These are phyloP conservation scores for Scatophagus argus DNA, from an alignment of 2,113 vertebrate species.

Conservation along the genomic window DNA sequence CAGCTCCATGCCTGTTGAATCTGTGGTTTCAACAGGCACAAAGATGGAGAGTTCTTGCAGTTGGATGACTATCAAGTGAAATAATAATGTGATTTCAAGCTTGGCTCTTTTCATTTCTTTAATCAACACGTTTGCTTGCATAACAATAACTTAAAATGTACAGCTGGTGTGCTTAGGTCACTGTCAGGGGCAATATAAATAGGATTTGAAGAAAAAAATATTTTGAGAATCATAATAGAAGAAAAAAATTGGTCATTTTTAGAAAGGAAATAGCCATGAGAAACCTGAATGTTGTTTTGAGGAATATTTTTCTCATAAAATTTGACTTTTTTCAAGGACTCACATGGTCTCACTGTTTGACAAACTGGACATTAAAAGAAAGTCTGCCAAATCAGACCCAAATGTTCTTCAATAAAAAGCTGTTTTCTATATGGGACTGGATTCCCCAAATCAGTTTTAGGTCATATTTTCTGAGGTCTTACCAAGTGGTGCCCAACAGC, in stretches of 20 bases:
- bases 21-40: neutral
- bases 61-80: slow-evolving; percentile 1
- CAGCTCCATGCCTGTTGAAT: slow-evolving; percentile 40
- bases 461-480: neutral
- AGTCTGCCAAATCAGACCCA: neutral
- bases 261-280: neutral
- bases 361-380: neutral
- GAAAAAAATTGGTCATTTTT: neutral
- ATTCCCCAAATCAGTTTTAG: neutral
- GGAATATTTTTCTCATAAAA: no score
- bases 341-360: neutral
- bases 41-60: neutral
- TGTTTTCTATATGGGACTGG: neutral
- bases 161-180: neutral
- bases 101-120: neutral
- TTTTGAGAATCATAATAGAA: neutral
- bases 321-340: neutral
- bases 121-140: neutral
- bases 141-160: no score
- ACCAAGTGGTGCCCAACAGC: neutral
- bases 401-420: neutral
- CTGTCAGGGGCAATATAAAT: no score
- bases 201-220: neutral
- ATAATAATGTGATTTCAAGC: neutral
- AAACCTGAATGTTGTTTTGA: no score